Base-by-base conservation (phyloP, 2,888 invertebrate genomes). In the Cheilosia impressa region DNA sequence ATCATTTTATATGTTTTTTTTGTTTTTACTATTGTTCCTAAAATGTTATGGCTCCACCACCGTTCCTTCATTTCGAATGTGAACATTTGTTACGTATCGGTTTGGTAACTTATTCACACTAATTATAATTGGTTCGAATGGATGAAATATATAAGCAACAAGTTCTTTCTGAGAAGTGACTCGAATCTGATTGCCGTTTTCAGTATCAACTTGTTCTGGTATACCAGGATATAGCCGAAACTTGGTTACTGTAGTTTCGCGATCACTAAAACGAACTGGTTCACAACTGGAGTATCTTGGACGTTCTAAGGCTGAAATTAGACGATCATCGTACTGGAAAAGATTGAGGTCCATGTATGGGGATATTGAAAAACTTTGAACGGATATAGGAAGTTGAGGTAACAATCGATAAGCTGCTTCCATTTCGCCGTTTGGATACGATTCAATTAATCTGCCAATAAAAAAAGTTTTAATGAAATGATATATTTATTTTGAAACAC, bases 141-240 rank as follows among this genome's bases (percentile, higher is more conserved):
- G 99, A 93, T 99, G 99, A 92, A 98, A 98, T 10, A 98, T 98
- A 91, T 98, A 99, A 19, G 98, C 98, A 5, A 98, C 98, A 15
- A 98, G 94, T 88, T 88, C 31, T 34, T 77, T 65, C 2, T 13
- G 13, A 38, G 57, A 58, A 34, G 17, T 3, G 55, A 57, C 17
- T 19, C 55, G 17, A 43, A 41, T 4, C 19, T 10, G 68, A 1
- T 66, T 50, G 22, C 15, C 9, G 19, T 43, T 24, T 45, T 47
- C 69, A 53, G 22, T 34, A 22, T 6, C 10, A n/a, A 13, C 4
- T 15, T 95, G 94, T 0, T 95, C 96, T 95, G 88, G 95, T 94
- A 93, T 96, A 38, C 98, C 95, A 0, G 97, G 96, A 92, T 97
- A 97, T 90, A 99, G 97, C 88, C 98, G 97, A 92, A 97, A 98